A percentile compares a stretch with the other conserved stretches of the same genome.
phyloP scores from a whole-genome alignment of 2,888 invertebrate genomes.

The Thecophora atra region DNA sequence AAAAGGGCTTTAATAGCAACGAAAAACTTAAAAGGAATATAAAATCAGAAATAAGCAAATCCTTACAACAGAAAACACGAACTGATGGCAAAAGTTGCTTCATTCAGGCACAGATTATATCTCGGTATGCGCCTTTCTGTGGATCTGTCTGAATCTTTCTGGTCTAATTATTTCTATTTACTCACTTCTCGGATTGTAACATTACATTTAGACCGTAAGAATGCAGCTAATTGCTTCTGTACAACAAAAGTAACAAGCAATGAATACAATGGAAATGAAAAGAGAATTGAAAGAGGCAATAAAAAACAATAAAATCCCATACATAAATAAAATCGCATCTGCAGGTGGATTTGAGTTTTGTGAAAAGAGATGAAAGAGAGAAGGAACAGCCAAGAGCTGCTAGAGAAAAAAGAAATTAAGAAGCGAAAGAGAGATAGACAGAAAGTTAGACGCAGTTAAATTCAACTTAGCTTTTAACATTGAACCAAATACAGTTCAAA shows the following conservation, averaged over 20 bases:
- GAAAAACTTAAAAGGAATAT: background rate
- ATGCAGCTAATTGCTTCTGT: conserved; percentile 29
- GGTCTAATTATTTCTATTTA: conserved; percentile 39
- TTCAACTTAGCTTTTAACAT: no score
- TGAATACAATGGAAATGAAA: conserved; percentile 2
- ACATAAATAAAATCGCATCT: background rate
- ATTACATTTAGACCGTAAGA: conserved; percentile 40
- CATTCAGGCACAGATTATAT: background rate
- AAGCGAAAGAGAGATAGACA: no score
- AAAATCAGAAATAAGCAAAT: background rate
- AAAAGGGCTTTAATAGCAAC: no score
- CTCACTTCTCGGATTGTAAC: conserved; percentile 16
- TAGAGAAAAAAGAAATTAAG: no score
- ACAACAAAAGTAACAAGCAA: conserved; percentile 3
- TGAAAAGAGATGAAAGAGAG: no score
- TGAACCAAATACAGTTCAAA: no score
- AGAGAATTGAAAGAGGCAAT: conserved; percentile 3
- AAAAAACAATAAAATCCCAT: background rate
- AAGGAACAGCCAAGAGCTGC: no score
- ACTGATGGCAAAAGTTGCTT: background rate
- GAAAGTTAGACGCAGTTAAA: no score
- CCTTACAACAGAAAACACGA: background rate
- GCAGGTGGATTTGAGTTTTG: no score
- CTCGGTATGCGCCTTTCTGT: background rate
- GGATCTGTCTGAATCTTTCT: conserved; percentile 26